Base-by-base conservation (phyloP, 2,888 invertebrate species). In the Heliothis peltigera region DNA sequence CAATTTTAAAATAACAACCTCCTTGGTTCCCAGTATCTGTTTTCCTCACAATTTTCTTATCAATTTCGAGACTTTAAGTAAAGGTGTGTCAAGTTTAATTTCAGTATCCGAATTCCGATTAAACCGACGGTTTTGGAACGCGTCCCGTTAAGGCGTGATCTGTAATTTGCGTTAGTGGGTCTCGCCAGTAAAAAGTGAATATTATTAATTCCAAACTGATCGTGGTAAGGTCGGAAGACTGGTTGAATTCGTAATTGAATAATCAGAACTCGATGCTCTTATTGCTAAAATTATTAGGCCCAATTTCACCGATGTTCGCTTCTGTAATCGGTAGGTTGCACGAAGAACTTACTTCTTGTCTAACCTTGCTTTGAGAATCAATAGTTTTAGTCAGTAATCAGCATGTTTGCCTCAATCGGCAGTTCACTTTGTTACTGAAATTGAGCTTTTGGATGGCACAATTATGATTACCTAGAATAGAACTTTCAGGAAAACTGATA, bases 1-100 rank as follows among this genome's bases (percentile, higher is more conserved):
- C 39, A 39, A n/a, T 78, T 57, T 78, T 49, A 58, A 74, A 78
- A 63, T 75, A 62, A 68, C 46, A 22, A 5, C 53, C 58, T 17
- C 22, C 28, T 57, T 58, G 64, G 61, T 63, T 22, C 62, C 68
- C 60, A 77, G 56, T 57, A 67, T 58, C 58, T 49, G 56, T 65
- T 65, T 59, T 54, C 21, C 39, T 59, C 19, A 51, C 48, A 54
- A 46, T 75, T 68, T 60, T 56, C 42, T 62, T 70, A 66, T 58
- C 44, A 42, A 12, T 53, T 65, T 66, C 61, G 47, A 60, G 3
- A 35, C 44, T 22, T 62, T 63, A 58, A 63, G 51, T 55, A 15
- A 61, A 32, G 64, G 64, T 25, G 48, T 52, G 53, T 44, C 43
- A 48, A 46, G 44, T 60, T 68, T 46, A 70, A 62, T 52, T 39